Evolutionary conservation across 2,113 vertebrate species (phyloP), one percentile per base, ranked within the genome.

Genomic region (Laticauda laticaudata): DNA sequence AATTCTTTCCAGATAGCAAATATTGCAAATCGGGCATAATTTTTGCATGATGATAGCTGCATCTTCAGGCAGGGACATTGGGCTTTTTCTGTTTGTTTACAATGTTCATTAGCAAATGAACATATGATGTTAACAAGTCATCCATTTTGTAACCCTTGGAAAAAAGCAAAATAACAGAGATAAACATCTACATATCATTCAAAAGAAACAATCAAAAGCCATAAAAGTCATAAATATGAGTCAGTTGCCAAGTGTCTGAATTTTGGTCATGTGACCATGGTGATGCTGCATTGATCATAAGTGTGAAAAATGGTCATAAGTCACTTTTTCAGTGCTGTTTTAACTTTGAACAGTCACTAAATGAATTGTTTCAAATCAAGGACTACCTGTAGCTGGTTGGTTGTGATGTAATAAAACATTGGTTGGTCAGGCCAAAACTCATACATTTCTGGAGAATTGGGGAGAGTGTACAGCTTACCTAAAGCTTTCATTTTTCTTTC

Each of bases 61-160:
- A 0, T 5, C 86, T 54, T 96, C 93, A 97, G 64, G 89, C 91
- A 8, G 94, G 90, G 86, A 96, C 91, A 69, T 45, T 95, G 55
- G 94, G 91, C 87, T 94, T 97, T 93, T 97, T 98, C 89, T 97
- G 97, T 94, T 97, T 98, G 91, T 95, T 96, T 2, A 97, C 94
- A 75, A 90, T 95, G 8, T 91, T 97, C 97, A 98, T 93, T 93
- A 99, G 97, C 97, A 98, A 97, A 94, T 91, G 98, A 75, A 99
- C 98, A 0, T 99, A 99, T 0, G 99, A 99, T 18, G 98, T 98
- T 96, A 99, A 95, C 56, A 99, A 98, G 95, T 99, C 99, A 0
- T 99, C 99, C 98, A 99, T 99, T 97, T 99, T 99, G 98, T 99
- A 99, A 92, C 99, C 99, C 99, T 99, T 95, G 21, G 64, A 43